These are phyloP conservation scores for Penaeus japonicus DNA, from an alignment of 1,140 invertebrate genomes.

Conservation along the genomic window DNA sequence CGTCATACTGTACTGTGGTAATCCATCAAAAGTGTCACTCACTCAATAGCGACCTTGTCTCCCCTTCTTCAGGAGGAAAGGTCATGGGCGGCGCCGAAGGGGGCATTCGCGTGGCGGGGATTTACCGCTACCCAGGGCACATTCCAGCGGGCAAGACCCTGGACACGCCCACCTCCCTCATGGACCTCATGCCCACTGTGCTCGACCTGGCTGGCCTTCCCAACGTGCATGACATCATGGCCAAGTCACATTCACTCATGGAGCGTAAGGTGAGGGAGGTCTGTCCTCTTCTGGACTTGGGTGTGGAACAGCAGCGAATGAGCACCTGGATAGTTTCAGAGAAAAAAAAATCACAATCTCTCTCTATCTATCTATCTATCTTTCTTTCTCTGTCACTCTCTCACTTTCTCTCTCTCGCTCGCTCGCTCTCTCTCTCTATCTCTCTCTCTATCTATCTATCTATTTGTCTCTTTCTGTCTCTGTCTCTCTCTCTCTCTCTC, in stretches of 20 bases:
- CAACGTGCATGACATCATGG: neutral
- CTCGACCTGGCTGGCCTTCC: conserved; percentile 34
- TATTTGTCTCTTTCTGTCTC: no score
- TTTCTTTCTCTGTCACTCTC: neutral
- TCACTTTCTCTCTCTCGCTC: neutral
- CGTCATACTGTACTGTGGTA: no score
- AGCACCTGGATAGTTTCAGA: neutral
- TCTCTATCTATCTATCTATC: neutral
- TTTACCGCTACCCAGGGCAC: conserved; percentile 62
- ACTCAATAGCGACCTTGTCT: no score
- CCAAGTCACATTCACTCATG: neutral
- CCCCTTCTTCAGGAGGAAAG: conserved; percentile 63
- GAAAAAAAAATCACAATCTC: neutral
- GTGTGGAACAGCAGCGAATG: neutral
- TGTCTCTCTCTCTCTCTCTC: no score
- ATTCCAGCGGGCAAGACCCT: conserved; percentile 60
- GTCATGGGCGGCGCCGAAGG: conserved; percentile 65
- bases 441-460: no score
- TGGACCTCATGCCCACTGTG: conserved; percentile 66
- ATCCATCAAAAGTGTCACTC: no score
- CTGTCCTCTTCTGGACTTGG: neutral
- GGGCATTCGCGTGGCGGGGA: conserved; percentile 65
- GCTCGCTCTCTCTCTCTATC: no score
- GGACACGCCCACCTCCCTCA: conserved; percentile 62
- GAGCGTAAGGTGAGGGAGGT: neutral